Conservation (phyloP, 1,140 invertebrate species). For the Penaeus japonicus region DNA sequence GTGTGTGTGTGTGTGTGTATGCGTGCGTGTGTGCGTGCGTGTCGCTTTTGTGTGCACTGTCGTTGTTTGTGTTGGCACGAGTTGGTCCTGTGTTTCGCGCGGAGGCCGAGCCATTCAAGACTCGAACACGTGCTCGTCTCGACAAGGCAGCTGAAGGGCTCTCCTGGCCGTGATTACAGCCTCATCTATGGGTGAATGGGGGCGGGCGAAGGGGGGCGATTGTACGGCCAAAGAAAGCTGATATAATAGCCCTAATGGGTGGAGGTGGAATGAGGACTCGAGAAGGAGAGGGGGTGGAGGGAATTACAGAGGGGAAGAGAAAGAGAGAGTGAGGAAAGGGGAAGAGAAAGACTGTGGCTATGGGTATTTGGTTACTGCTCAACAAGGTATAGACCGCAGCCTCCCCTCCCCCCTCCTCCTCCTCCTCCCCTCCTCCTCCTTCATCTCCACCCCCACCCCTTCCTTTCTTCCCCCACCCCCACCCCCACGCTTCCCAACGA, state of each 20-base stretch:
- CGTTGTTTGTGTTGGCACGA: constrained; percentile 18
- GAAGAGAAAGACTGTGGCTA: too few relatives aligned
- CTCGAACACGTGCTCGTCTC: constrained; percentile 25
- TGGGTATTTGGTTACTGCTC: too few relatives aligned
- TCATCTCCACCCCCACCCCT: too few relatives aligned
- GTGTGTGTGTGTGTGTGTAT: background rate
- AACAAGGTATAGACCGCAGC: too few relatives aligned
- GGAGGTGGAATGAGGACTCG: background rate
- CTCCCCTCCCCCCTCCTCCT: too few relatives aligned
- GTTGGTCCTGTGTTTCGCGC: background rate
- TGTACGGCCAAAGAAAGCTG: constrained; percentile 49
- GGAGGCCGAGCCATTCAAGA: constrained; percentile 15
- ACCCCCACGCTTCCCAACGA: background rate
- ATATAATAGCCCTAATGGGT: constrained; percentile 50
- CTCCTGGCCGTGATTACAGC: constrained; percentile 43
- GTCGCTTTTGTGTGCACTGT: background rate
- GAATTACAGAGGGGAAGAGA: too few relatives aligned
- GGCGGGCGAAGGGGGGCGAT: constrained; percentile 30
- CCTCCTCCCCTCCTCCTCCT: too few relatives aligned
- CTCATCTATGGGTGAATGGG: constrained; percentile 31
- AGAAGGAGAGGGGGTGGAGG: too few relatives aligned
- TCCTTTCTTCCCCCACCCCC: background rate
- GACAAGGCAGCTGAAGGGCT: constrained; percentile 35
- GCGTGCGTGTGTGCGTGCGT: background rate
- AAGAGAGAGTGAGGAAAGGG: too few relatives aligned